Conservation (phyloP, 2,113 vertebrate species). For the Myanophis thanlyinensis region DNA sequence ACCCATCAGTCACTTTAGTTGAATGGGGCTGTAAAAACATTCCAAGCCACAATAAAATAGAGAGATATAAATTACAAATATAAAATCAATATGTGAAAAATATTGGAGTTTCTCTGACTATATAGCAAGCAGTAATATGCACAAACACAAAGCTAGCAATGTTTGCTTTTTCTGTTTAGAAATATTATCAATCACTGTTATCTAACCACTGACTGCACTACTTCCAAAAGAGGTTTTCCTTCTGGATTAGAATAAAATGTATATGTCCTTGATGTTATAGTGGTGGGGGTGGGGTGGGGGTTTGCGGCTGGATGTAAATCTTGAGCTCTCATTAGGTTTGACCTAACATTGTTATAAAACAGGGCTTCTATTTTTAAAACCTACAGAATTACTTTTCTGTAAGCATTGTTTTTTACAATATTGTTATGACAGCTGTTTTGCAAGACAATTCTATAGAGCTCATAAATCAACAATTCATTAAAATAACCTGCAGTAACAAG, state of each 20-base stretch:
- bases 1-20: not conserved
- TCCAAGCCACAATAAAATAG: no score
- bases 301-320: not conserved
- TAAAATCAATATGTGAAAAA: not conserved
- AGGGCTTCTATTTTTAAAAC: not conserved
- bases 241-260: not conserved
- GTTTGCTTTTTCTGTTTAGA: not conserved
- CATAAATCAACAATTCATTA: slow-evolving; percentile 50
- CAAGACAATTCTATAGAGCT: slow-evolving; percentile 53
- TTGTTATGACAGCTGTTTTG: slow-evolving; percentile 53
- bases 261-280: not conserved
- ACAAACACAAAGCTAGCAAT: not conserved
- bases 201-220: not conserved
- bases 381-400: not conserved
- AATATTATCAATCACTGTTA: slow-evolving; percentile 4
- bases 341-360: slow-evolving; percentile 52
- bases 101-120: not conserved
- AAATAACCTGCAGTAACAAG: slow-evolving; percentile 27
- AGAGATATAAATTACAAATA: not conserved
- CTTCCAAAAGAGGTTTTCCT: not conserved
- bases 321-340: slow-evolving; percentile 14
- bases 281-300: not conserved
- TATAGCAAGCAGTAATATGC: not conserved
- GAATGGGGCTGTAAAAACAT: not conserved
- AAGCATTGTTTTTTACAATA: slow-evolving; percentile 12